Evolutionary conservation across 2,888 invertebrate species (phyloP), one percentile per base, ranked within the genome.

Genomic region (Drosophila subquinaria): DNA sequence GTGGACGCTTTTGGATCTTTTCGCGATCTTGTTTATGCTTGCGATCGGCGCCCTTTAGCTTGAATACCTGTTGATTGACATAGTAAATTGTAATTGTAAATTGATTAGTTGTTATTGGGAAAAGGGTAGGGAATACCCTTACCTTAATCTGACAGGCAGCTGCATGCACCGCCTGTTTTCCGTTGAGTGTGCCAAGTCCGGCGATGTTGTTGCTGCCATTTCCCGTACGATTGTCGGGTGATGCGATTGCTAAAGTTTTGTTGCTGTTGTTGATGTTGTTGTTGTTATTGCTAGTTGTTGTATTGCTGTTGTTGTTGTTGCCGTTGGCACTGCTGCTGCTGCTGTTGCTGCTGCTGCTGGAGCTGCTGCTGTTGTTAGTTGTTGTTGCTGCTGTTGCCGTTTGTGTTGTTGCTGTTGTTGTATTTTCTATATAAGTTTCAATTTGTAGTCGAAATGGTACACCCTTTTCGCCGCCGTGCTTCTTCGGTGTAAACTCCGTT

Each of bases 401-500:
- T 38, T 6, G n/a, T 38, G 36, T n/a, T 53, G 43, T 17, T 62
- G 33, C 33, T 43, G 56, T 23, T 75, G 67, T 53, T 62, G 76
- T 51, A 76, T 88, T 92, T 66, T 93, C 93, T 81, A 93, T 90
- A 83, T 91, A 96, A 0, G 98, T 98, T 93, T 98, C 98, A 79
- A 99, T 96, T 93, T 98, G 98, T 76, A 98, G 96, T 52, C 98
- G 95, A 94, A 99, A 99, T 0, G 98, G 98, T 0, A 99, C 98
- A 0, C 99, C 99, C 91, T 99, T 99, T 93, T 99, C 99, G 1
- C 99, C 99, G 52, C 99, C 99, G 93, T 99, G 98, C 91, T 98
- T 98, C 92, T 98, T 98, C 0, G 98, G 97, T 0, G 99, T 99
- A 92, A 99, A 99, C 93, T 99, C 99, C 0, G 99, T 99, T 73